A percentile compares a stretch with the other conserved stretches of the same genome.
Conservation (phyloP, 2,113 vertebrate species). For the Muscicapa adusta region DNA sequence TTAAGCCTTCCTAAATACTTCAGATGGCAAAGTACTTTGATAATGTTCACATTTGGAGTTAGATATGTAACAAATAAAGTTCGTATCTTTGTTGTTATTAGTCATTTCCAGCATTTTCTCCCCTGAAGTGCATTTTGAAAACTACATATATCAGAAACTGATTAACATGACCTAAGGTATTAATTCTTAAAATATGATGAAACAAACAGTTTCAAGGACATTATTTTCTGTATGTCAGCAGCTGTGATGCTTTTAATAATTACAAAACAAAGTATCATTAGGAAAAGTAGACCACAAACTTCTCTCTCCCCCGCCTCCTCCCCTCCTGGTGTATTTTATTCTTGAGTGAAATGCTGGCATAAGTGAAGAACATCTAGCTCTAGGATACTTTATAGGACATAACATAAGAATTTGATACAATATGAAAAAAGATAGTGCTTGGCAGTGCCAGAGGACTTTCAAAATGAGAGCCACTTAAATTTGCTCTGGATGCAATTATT, state of each 20-base stretch:
- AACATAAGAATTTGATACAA: conserved; percentile 1
- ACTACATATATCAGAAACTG: conserved; percentile 78
- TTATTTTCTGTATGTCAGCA: conserved; percentile 75
- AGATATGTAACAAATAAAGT: conserved; percentile 61
- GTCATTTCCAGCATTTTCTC: conserved; percentile 66
- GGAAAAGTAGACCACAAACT: conserved; percentile 40
- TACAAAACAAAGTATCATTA: conserved; percentile 55
- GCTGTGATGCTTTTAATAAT: conserved; percentile 71
- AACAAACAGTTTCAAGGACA: conserved; percentile 68
- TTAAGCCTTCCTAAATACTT: conserved; percentile 73
- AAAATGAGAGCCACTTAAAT: conserved; percentile 31
- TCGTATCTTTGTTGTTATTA: conserved; percentile 76
- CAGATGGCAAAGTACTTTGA: conserved; percentile 48
- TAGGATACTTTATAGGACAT: conserved; percentile 10
- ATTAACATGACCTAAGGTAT: conserved; percentile 79
- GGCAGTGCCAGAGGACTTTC: conserved; percentile 21
- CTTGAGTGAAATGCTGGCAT: neutral
- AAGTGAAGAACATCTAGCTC: conserved; percentile 25
- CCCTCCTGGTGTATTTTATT: neutral
- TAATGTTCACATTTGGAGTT: conserved; percentile 39
- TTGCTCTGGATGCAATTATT: conserved; percentile 26
- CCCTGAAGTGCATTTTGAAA: conserved; percentile 76
- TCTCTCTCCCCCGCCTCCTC: neutral
- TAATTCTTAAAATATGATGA: conserved; percentile 77
- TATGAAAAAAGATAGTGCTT: neutral